Evolutionary conservation across 2,888 invertebrate species (phyloP).

Genomic region (Caenorhabditis sp.): DNA sequence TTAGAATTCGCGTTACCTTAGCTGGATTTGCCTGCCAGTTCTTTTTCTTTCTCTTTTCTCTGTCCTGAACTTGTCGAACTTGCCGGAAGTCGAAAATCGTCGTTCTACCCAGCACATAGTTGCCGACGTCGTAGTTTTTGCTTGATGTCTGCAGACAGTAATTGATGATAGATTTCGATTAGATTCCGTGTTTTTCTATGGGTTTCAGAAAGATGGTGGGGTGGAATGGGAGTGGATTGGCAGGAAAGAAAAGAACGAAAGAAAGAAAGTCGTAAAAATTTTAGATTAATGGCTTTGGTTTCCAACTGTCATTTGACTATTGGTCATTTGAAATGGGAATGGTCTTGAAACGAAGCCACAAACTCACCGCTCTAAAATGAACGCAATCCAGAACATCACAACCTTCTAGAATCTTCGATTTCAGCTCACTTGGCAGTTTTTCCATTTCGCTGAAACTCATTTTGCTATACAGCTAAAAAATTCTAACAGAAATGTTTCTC

Average conservation of each 20-base stretch:
- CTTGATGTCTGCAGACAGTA: conserved; percentile 39
- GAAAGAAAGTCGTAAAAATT: too few species aligned
- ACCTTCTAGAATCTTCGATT: conserved; percentile 10
- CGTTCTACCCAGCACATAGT: conserved; percentile 42
- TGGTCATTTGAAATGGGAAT: too few species aligned
- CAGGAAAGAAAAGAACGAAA: too few species aligned
- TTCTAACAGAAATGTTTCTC: too few species aligned
- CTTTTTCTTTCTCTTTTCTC: conserved; percentile 24
- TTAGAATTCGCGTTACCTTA: too few species aligned
- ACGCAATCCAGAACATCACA: conserved; percentile 26
- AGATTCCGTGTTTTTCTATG: not conserved
- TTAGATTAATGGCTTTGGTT: too few species aligned
- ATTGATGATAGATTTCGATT: not conserved
- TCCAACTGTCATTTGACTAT: too few species aligned
- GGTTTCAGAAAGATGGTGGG: too few species aligned
- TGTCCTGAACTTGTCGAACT: conserved; percentile 20
- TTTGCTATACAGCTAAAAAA: too few species aligned
- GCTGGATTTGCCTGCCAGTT: conserved; percentile 22
- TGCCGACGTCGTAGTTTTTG: conserved; percentile 29
- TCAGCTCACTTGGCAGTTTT: not conserved
- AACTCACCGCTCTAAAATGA: conserved; percentile 44
- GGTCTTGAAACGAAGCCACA: too few species aligned
- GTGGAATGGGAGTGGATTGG: too few species aligned
- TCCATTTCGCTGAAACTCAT: not conserved
- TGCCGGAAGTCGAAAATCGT: conserved; percentile 50